These are phyloP conservation scores for Diarsia dahlii DNA, from an alignment of 2,888 invertebrate species.

Conservation along the genomic window DNA sequence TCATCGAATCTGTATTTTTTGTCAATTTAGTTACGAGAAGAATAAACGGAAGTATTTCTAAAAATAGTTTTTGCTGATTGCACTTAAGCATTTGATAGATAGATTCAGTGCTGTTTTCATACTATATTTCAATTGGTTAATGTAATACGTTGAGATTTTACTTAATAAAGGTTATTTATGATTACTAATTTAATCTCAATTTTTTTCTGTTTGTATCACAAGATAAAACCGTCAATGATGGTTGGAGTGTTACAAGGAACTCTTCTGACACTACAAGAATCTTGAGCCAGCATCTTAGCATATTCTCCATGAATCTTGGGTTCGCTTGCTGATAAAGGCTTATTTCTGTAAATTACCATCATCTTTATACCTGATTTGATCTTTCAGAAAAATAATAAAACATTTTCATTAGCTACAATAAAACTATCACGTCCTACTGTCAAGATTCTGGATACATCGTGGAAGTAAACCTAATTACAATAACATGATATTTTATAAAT, in stretches of 20 bases:
- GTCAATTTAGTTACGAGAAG: background rate
- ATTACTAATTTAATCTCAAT: background rate
- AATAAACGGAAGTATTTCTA: background rate
- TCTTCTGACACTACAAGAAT: background rate
- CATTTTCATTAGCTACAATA: background rate
- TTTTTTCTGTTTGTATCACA: background rate
- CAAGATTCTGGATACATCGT: background rate
- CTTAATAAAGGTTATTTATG: background rate
- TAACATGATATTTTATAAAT: background rate
- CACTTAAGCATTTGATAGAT: constrained; percentile 12
- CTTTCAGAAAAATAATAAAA: background rate
- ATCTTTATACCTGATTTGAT: background rate
- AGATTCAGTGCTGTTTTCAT: background rate
- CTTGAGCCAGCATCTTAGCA: background rate
- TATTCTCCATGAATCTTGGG: background rate
- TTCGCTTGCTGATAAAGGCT: background rate
- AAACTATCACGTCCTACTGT: background rate
- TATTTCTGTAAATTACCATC: background rate
- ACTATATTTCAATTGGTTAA: background rate
- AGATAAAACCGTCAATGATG: background rate
- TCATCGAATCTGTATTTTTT: constrained; percentile 5
- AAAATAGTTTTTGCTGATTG: constrained; percentile 1
- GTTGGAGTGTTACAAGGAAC: constrained; percentile 6
- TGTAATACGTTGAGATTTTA: background rate
- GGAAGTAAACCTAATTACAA: background rate